Evolutionary conservation across 2,797 vertebrate genomes (phyloP), one percentile per base, ranked within the genome.

Genomic region (Chiloscyllium punctatum): DNA sequence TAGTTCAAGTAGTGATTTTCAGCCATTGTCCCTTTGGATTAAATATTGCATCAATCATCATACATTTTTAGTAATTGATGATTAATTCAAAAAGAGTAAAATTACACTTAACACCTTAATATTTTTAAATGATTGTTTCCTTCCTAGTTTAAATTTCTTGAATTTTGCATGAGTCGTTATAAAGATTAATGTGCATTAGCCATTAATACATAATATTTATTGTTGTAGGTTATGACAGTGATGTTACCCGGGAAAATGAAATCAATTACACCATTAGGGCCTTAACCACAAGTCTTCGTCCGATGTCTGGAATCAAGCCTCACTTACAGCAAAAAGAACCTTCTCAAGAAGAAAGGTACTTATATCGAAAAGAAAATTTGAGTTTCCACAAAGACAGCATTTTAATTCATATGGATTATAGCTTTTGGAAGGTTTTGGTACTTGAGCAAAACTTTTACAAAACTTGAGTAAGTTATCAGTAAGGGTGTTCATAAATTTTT

Each of bases 201-300:
- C 72, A 16, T 94, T 33, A 68, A n/a, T 51, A 30, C 30, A 30
- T 94, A 77, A 53, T 33, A 15, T 48, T 95, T 2, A 72, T 37
- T 96, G 96, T 96, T 16, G 94, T 97, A 99, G 99, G 99, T 88
- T 99, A 99, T 96, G 99, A 99, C 97, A 99, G 99, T 66, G 99
- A 99, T 96, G 99, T 99, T 95, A 99, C 98, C 15, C 98, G 98
- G 96, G 99, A 99, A 97, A 99, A 99, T 96, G 99, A 99, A 97
- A 98, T 98, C 97, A 99, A 97, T 97, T 99, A 99, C 97, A 99
- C 98, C 98, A 98, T 99, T 97, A 99, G 99, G 98, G 98, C 99
- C 98, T 99, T 99, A 98, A 99, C 99, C 96, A 98, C 98, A 96
- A 99, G 98, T 97, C 98, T 99, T 97, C 98, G 98, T 97, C 98